Evolutionary conservation across 2,113 vertebrate genomes (phyloP).

Genomic region (Alligator mississippiensis): DNA sequence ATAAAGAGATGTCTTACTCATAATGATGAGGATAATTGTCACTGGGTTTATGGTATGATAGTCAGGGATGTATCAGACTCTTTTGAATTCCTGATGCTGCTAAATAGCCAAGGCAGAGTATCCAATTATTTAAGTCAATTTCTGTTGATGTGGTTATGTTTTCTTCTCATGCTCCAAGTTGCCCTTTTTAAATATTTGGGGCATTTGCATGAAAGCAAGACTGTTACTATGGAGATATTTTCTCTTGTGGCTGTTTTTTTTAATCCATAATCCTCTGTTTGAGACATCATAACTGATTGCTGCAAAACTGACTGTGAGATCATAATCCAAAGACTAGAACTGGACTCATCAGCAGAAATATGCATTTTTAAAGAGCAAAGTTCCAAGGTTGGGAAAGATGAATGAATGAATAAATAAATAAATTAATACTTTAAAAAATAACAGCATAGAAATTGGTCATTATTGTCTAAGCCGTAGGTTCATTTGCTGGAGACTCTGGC

Average conservation of each 20-base stretch:
- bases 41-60: fast-evolving
- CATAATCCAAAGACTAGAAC: fast-evolving
- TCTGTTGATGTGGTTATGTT: fast-evolving
- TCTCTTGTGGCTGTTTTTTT: not conserved
- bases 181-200: fast-evolving
- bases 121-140: fast-evolving
- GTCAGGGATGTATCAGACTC: not conserved
- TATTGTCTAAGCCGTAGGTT: not conserved
- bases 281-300: not conserved
- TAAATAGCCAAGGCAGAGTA: not conserved
- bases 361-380: not conserved
- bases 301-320: not conserved
- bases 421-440: not conserved
- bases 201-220: fast-evolving
- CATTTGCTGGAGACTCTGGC: not conserved
- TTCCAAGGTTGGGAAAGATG: fast-evolving
- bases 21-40: not conserved
- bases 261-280: fast-evolving
- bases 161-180: not conserved
- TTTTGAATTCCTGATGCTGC: not conserved
- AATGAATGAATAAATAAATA: not conserved
- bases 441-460: fast-evolving
- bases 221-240: not conserved
- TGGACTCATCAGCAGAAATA: not conserved
- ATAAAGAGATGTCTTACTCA: not conserved